Conservation (phyloP, 2,113 vertebrate species). For the Crotalus horridus region DNA sequence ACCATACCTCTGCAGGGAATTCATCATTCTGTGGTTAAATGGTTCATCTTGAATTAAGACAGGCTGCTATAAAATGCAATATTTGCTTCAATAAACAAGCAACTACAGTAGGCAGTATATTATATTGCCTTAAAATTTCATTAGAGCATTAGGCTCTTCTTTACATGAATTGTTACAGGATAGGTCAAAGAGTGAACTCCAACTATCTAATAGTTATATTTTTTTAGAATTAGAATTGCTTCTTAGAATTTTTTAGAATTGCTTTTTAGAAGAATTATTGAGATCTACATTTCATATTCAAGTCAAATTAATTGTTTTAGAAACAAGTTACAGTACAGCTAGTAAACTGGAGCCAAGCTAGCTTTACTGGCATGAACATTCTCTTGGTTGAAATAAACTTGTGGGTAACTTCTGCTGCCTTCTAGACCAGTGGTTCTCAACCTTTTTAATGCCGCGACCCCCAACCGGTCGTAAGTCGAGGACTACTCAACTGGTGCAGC, state of each 20-base stretch:
- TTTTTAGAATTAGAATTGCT: slow-evolving; percentile 6
- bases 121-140: not conserved
- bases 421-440: no score
- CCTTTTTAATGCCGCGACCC: no score
- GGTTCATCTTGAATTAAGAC: slow-evolving; percentile 48
- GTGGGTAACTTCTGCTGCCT: not conserved
- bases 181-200: not conserved
- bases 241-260: not conserved
- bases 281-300: not conserved
- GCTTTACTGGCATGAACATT: not conserved
- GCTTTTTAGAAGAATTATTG: not conserved
- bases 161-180: not conserved
- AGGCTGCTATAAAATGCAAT: slow-evolving; percentile 13
- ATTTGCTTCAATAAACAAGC: slow-evolving; percentile 47
- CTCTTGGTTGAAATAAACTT: not conserved
- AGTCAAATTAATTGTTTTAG: not conserved
- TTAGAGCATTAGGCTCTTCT: accelerated
- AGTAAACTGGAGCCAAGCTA: not conserved
- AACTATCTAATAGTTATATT: accelerated
- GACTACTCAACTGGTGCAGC: no score
- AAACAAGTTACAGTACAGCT: not conserved
- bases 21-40: not conserved
- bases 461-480: no score
- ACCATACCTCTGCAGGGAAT: slow-evolving; percentile 15
- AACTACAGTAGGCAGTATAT: slow-evolving; percentile 12